A percentile compares a stretch with the other conserved stretches of the same genome.
Conservation (phyloP, 2,797 vertebrate genomes). For the Sebastiscus tertius region DNA sequence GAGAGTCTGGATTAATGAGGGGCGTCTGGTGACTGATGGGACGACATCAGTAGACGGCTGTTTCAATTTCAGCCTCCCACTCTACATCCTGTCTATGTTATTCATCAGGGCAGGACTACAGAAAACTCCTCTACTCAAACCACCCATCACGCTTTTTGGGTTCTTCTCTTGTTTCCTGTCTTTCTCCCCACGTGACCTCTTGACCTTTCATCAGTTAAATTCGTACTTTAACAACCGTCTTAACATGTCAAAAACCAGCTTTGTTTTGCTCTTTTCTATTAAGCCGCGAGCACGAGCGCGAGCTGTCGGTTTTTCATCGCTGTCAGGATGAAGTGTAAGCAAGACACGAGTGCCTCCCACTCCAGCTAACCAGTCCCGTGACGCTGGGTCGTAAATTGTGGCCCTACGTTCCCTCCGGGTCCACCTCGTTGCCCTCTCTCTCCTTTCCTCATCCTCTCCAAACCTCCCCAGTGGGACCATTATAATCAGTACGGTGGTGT, state of each 20-base stretch:
- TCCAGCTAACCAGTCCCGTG: slow-evolving; percentile 62
- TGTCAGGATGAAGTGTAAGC: slow-evolving; percentile 42
- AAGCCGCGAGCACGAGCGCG: background rate
- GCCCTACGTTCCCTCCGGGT: slow-evolving; percentile 30
- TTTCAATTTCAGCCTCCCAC: slow-evolving; percentile 78
- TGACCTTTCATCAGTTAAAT: background rate
- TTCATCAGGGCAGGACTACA: slow-evolving; percentile 55
- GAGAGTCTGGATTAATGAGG: slow-evolving; percentile 75
- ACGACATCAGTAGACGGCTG: slow-evolving; percentile 71
- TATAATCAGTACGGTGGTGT: slow-evolving; percentile 63
- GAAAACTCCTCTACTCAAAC: slow-evolving; percentile 21
- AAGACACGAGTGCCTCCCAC: slow-evolving; percentile 47
- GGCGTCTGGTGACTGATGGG: slow-evolving; percentile 76
- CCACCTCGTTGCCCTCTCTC: slow-evolving; percentile 44
- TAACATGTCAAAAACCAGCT: background rate
- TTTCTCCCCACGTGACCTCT: slow-evolving; percentile 3
- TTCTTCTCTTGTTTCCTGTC: background rate
- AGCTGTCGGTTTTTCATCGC: slow-evolving; percentile 34
- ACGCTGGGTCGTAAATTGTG: slow-evolving; percentile 54
- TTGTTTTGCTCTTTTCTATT: slow-evolving; percentile 16
- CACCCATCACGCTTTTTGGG: background rate
- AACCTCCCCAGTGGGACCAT: slow-evolving; percentile 67
- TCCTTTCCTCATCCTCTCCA: slow-evolving; percentile 52
- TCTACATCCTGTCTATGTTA: slow-evolving; percentile 65
- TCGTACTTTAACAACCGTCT: background rate